Conservation (phyloP, 2,113 vertebrate genomes). For the Myxocyprinus asiaticus region DNA sequence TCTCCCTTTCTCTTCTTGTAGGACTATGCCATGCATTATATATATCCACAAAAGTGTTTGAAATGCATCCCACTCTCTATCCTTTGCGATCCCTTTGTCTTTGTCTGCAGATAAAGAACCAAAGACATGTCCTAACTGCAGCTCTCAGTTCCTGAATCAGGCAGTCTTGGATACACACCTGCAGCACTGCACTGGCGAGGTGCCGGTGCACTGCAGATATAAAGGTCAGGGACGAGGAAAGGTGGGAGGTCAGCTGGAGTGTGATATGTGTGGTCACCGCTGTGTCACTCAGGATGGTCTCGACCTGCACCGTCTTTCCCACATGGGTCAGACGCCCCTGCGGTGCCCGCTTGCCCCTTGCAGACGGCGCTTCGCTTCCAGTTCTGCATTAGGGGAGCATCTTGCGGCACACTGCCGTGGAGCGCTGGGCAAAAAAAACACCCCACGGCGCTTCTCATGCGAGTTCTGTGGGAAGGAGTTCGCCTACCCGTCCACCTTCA, state of each 20-base stretch:
- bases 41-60: not conserved
- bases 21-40: too few species aligned
- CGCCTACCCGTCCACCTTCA: conserved; percentile 85
- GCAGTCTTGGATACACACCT: conserved; percentile 81
- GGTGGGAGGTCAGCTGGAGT: conserved; percentile 80
- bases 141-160: conserved; percentile 80
- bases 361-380: conserved; percentile 73
- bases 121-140: conserved; percentile 78
- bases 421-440: conserved; percentile 63
- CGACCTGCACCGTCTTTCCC: conserved; percentile 78
- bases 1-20: too few species aligned
- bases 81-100: not conserved
- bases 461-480: conserved; percentile 85
- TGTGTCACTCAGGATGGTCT: conserved; percentile 84
- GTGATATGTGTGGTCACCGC: conserved; percentile 86
- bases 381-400: conserved; percentile 66
- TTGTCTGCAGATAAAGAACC: conserved; percentile 61
- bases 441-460: conserved; percentile 77
- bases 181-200: conserved; percentile 76
- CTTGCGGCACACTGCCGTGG: conserved; percentile 71
- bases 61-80: not conserved
- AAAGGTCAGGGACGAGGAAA: conserved; percentile 75
- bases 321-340: conserved; percentile 81
- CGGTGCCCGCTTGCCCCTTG: conserved; percentile 78
- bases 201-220: conserved; percentile 64